A percentile compares a stretch with the other conserved stretches of the same genome.
Evolutionary conservation across 2,888 invertebrate species (phyloP).

Genomic region (Eueremaeus valkanovi): DNA sequence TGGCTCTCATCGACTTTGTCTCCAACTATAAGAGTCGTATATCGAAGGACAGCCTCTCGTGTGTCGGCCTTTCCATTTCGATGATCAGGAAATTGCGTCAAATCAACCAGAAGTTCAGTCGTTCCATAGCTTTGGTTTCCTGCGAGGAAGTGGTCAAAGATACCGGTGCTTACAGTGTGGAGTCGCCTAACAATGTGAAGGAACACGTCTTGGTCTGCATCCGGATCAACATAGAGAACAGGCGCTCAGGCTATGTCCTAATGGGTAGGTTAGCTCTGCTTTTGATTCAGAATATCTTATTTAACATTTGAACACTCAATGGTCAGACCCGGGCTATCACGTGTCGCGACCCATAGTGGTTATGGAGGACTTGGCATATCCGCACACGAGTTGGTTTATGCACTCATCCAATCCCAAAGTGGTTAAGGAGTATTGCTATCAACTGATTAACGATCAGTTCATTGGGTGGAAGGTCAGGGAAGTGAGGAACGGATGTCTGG

Average conservation of each 20-base stretch:
- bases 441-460: constrained; percentile 67
- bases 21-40: constrained; percentile 73
- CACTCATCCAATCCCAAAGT: constrained; percentile 69
- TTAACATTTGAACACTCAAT: too few relatives aligned
- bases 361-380: constrained; percentile 77
- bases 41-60: constrained; percentile 72
- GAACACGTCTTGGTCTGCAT: constrained; percentile 68
- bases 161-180: constrained; percentile 41
- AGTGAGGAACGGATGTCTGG: constrained; percentile 53
- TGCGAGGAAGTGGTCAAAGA: constrained; percentile 67
- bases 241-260: constrained; percentile 70
- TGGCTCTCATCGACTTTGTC: constrained; percentile 65
- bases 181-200: constrained; percentile 58
- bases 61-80: constrained; percentile 81
- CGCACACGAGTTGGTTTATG: constrained; percentile 67
- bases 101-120: constrained; percentile 64
- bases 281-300: too few relatives aligned
- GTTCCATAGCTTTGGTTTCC: constrained; percentile 69
- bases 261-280: too few relatives aligned
- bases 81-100: constrained; percentile 63
- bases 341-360: constrained; percentile 77
- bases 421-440: constrained; percentile 78
- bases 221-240: constrained; percentile 52
- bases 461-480: constrained; percentile 81
- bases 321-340: constrained; percentile 89